Base-by-base conservation (phyloP, 53 echinoderm and acorn worm genomes). In the Crossaster papposus region DNA sequence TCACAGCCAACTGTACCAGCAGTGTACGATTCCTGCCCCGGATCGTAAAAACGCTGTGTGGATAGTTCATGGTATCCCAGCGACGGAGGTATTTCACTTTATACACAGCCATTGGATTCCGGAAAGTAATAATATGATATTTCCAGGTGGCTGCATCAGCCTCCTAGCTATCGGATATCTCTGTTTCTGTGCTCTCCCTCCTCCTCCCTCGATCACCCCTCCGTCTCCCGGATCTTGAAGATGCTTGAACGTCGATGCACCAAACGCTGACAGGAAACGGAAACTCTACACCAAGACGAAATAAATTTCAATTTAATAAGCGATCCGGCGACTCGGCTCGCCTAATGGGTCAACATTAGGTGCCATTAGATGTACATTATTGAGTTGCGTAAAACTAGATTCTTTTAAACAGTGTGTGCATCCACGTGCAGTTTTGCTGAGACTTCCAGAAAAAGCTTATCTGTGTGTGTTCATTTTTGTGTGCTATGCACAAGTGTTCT, bases 291-390 rank as follows among this genome's bases (percentile, higher is more conserved):
- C 50, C 24, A 70, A 65, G 65, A 44, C 36, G 38, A 50, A 64
- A 83, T 65, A 83, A 83, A 83, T 83, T 50, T 65, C 83, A 34
- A 70, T 83, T 63, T 65, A 50, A 83, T 44, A 68, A 9, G 11
- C 70, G 22, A 83, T 38, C 83, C 14, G 2, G 68, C 2, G 65
- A 37, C 26, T n/a, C 65, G 20, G 64, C 64, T 36, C 15, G 51
- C 79, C 79, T 78, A 83, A 65, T 83, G 65, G 65, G 65, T 38
- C 83, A 83, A 30, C 83, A 83, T 68, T 83, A 36, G 38, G 83
- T 38, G 83, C 83, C 83, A 44, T 83, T 68, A 68, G 68, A 68
- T 68, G 68, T 28, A 12, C 68, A 6, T 26, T n/a, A n/a, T 68
- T 28, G 28, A 2, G 10, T 23, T 68, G 68, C 28, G 22, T n/a